Percentiles rank a stretch among this genome's conserved stretches.
phyloP scores from a whole-genome alignment of 2,888 invertebrate genomes.

The Celastrina argiolus region DNA sequence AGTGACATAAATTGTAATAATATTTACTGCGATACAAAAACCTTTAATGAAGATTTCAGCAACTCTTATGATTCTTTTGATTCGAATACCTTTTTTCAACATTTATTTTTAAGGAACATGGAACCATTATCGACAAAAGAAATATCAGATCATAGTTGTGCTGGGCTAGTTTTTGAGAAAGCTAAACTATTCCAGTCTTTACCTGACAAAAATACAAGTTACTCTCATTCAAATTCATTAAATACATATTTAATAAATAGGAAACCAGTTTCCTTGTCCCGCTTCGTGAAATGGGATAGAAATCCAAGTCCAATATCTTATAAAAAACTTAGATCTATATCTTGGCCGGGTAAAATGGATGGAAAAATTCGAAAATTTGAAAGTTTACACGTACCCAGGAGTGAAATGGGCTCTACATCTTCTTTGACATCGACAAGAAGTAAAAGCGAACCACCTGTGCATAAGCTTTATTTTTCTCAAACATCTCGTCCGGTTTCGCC shows the following conservation, averaged over 20 bases:
- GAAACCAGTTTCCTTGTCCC: conserved; percentile 84
- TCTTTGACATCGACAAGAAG: conserved; percentile 77
- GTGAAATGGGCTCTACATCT: conserved; percentile 65
- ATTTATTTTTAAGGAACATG: conserved; percentile 80
- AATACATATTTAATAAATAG: conserved; percentile 83
- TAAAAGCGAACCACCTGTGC: conserved; percentile 80
- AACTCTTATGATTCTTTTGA: conserved; percentile 78
- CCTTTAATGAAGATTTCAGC: conserved; percentile 56
- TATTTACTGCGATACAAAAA: neutral
- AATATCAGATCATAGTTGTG: conserved; percentile 65
- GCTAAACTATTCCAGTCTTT: conserved; percentile 82
- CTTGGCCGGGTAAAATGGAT: conserved; percentile 79
- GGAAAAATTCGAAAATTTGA: conserved; percentile 71
- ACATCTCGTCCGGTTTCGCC: conserved; percentile 69
- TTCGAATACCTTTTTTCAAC: conserved; percentile 83
- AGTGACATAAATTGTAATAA: neutral
- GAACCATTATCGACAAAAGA: conserved; percentile 42
- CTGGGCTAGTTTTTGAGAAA: conserved; percentile 79
- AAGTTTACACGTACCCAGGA: conserved; percentile 59
- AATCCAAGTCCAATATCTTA: conserved; percentile 66
- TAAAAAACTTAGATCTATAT: conserved; percentile 78
- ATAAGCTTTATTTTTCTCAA: conserved; percentile 74
- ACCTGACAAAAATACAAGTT: conserved; percentile 45
- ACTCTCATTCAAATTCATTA: conserved; percentile 72
- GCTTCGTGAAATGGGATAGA: conserved; percentile 82